Percentiles rank a stretch among this genome's conserved stretches.
Conservation (phyloP, 1,140 invertebrate genomes). For the Platorchestia sp. region DNA sequence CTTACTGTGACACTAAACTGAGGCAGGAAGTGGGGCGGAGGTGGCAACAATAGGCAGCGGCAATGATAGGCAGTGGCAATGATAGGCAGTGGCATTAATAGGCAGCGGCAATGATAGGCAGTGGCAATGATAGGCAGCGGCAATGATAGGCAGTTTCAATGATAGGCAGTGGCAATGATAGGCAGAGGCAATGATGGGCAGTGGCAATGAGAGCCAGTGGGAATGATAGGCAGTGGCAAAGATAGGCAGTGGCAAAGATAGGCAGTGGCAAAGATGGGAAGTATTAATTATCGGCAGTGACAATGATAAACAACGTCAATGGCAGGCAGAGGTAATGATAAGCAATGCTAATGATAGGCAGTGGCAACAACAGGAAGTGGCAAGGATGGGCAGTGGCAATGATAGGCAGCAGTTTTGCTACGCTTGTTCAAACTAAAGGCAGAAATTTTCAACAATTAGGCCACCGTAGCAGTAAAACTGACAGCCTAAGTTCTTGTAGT, state of each 20-base stretch:
- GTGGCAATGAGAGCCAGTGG: background rate
- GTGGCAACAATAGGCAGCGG: constrained; percentile 44
- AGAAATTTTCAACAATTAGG: no score
- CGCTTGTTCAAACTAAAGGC: no score
- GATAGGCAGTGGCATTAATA: background rate
- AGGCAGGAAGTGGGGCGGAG: constrained; percentile 16
- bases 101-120: background rate
- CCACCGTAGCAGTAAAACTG: no score
- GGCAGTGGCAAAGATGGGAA: no score
- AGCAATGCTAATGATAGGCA: no score
- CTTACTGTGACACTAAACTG: background rate
- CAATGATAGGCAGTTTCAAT: background rate
- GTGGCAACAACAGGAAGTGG: no score
- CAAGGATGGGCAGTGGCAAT: background rate
- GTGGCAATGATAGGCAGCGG: background rate
- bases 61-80: background rate
- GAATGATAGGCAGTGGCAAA: no score
- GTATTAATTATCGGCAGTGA: no score
- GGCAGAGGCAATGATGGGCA: background rate
- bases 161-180: background rate
- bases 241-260: no score
- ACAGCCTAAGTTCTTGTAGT: no score
- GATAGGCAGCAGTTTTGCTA: background rate
- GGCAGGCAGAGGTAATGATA: no score
- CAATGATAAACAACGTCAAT: no score